Evolutionary conservation across 2,888 invertebrate genomes (phyloP).

Genomic region (Athrips mouffetella): DNA sequence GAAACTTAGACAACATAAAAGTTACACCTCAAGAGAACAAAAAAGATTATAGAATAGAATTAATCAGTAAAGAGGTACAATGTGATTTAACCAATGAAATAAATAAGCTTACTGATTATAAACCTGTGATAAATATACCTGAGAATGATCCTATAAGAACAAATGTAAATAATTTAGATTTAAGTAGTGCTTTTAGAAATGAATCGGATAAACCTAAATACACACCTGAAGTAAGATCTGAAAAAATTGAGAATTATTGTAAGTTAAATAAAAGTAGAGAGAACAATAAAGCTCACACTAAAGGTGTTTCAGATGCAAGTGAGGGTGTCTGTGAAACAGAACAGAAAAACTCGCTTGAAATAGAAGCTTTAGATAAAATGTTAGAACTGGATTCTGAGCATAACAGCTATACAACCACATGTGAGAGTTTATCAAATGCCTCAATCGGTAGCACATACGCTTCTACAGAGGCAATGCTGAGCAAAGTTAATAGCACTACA

Average conservation of each 20-base stretch:
- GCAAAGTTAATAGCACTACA: constrained; percentile 35
- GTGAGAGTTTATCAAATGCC: constrained; percentile 55
- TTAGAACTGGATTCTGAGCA: constrained; percentile 27
- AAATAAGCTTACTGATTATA: constrained; percentile 46
- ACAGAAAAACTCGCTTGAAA: neutral
- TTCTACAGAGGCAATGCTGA: constrained; percentile 40
- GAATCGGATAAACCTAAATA: constrained; percentile 43
- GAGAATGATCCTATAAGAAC: constrained; percentile 60
- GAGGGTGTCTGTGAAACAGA: neutral
- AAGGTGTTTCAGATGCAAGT: constrained; percentile 32
- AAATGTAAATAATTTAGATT: constrained; percentile 63
- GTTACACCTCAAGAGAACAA: constrained; percentile 38
- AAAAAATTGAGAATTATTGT: constrained; percentile 73
- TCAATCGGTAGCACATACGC: constrained; percentile 56
- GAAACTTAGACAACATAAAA: constrained; percentile 47
- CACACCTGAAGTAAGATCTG: constrained; percentile 65
- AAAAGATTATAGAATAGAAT: constrained; percentile 44
- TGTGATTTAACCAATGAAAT: constrained; percentile 42
- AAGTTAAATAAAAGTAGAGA: constrained; percentile 75
- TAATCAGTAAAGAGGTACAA: constrained; percentile 55
- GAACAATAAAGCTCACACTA: constrained; percentile 46
- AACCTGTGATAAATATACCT: constrained; percentile 68
- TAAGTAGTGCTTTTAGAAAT: constrained; percentile 58
- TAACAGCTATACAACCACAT: constrained; percentile 31
- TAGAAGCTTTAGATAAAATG: neutral